phyloP scores from a whole-genome alignment of 2,113 vertebrate species.

The Semnornis frantzii region DNA sequence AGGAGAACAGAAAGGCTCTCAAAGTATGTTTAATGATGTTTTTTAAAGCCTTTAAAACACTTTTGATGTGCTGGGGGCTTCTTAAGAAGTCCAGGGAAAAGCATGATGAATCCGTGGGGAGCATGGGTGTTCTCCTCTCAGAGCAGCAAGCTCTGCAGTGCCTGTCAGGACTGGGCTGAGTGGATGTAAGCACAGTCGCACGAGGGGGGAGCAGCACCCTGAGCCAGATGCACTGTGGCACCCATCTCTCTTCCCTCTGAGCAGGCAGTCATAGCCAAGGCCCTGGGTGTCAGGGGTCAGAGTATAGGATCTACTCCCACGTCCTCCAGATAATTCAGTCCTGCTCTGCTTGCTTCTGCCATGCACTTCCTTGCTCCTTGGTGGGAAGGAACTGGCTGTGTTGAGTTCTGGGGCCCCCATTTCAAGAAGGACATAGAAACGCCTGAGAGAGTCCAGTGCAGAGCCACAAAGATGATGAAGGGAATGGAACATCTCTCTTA shows the following conservation, averaged over 20 bases:
- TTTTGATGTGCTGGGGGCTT: background rate
- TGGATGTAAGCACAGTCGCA: accelerated
- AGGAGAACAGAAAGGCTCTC: background rate
- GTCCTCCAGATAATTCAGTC: background rate
- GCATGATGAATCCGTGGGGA: background rate
- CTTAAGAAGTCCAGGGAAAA: background rate
- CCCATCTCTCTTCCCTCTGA: background rate
- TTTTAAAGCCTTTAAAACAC: background rate
- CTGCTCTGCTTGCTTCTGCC: background rate
- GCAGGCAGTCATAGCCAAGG: background rate
- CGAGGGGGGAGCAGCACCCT: background rate
- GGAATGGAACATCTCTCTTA: no score
- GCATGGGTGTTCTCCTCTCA: background rate
- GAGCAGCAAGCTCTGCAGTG: background rate
- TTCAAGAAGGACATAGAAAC: no score
- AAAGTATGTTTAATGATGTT: background rate
- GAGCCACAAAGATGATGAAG: no score
- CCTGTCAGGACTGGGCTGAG: background rate
- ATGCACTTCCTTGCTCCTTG: accelerated
- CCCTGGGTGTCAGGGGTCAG: background rate
- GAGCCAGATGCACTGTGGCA: background rate
- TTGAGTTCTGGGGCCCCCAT: no score
- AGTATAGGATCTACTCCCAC: background rate
- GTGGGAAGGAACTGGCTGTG: background rate
- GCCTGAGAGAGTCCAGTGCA: no score